Evolutionary conservation across 2,888 invertebrate genomes (phyloP), one percentile per base, ranked within the genome.

Genomic region (Drosophila flavopinicola): DNA sequence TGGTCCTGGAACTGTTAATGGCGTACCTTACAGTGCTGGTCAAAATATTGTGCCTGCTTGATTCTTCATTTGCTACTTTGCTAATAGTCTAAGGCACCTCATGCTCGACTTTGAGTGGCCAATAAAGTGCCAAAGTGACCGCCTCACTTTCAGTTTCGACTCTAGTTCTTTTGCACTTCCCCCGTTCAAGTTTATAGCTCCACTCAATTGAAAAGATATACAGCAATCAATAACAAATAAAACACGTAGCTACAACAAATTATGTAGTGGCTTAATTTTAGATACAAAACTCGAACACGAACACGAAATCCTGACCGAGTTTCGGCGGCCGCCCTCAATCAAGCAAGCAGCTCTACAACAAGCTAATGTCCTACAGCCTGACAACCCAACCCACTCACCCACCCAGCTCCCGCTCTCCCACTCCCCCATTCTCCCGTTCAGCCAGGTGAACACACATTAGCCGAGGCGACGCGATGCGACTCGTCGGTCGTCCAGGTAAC

Each of bases 251-350:
- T 63, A 56, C 48, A 68, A 58, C 59, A 63, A 60, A 71, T 82
- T 66, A 65, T 85, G 60, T 59, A 78, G 78, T 71, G 63, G 48
- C 79, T 69, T 84, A 86, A 79, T 69, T 87, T 85, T 84, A 83
- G 84, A 60, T 23, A 54, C 39, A 23, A 57, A 56, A 67, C 77
- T 73, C 73, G 68, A 76, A 67, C 77, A 76, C 73, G 68, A 76
- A 76, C 71, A 63, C 56, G 47, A 77, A 41, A 38, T 57, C 41
- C 66, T 83, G 80, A 84, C 82, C 88, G 82, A 85, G 64, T 87
- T 83, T 78, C 65, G 61, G 57, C 58, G 53, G 42, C 44, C 44
- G 30, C 39, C 56, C 38, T 17, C 39, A 35, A 29, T 44, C 17
- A 35, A 13, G 41, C 2, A 15, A 15, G 35, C 27, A 35, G 35